phyloP scores from a whole-genome alignment of 2,797 vertebrate genomes.

The Poecilia gillii region DNA sequence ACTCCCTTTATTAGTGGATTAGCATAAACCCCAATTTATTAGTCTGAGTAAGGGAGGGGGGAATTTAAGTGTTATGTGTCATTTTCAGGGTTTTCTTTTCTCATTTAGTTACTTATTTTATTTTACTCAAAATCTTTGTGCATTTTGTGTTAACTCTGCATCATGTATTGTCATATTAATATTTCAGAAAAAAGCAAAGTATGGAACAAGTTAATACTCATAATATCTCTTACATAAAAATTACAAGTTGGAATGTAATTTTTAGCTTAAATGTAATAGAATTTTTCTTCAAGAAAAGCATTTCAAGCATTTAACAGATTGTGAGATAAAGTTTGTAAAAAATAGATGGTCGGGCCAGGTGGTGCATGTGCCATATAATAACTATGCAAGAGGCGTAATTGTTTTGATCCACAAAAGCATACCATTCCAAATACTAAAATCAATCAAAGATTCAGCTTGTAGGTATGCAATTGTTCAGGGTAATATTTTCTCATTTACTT shows the following conservation, averaged over 20 bases:
- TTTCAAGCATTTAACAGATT: background rate
- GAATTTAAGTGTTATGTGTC: background rate
- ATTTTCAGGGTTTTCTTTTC: background rate
- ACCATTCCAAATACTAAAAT: no score
- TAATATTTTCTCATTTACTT: no score
- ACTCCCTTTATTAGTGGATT: constrained; percentile 2
- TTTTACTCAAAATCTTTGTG: no score
- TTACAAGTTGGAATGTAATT: no score
- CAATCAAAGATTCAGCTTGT: no score
- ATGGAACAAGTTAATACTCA: no score
- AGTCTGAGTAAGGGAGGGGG: constrained; percentile 4
- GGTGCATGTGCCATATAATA: background rate
- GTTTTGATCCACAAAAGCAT: background rate
- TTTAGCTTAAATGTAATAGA: no score
- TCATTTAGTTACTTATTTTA: background rate
- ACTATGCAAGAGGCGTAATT: background rate
- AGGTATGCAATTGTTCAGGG: no score
- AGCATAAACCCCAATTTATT: constrained; percentile 8
- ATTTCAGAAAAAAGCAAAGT: no score
- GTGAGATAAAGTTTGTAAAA: background rate
- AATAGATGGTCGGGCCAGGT: background rate
- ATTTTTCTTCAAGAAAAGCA: background rate
- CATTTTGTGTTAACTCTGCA: no score
- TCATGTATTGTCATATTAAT: no score
- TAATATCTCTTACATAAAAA: no score